These are phyloP conservation scores for Tenthredo amoena DNA, from an alignment of 2,888 invertebrate species.

Conservation along the genomic window DNA sequence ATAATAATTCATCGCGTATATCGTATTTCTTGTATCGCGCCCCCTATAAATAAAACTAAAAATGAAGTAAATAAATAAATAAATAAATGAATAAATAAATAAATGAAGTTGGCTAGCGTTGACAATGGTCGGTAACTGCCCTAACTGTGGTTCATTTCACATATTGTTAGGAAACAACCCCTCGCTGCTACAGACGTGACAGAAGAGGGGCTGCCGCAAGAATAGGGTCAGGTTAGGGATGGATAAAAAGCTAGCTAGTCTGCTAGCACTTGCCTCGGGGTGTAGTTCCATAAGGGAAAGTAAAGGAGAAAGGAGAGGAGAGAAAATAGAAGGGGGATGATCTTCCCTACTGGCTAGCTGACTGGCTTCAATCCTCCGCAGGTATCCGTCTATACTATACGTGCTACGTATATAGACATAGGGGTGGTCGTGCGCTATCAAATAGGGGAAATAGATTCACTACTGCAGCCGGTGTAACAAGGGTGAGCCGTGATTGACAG, in stretches of 20 bases:
- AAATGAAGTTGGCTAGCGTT: not conserved
- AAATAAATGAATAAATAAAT: not conserved
- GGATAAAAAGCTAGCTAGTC: conserved; percentile 61
- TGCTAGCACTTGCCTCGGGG: conserved; percentile 40
- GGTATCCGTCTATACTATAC: conserved; percentile 14
- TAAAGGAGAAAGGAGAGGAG: conserved; percentile 48
- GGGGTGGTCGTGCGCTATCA: conserved; percentile 11
- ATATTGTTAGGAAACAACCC: conserved; percentile 62
- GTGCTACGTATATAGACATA: conserved; percentile 18
- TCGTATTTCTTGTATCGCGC: not conserved
- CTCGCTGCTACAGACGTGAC: conserved; percentile 55
- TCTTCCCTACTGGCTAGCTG: not conserved
- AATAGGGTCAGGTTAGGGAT: conserved; percentile 61
- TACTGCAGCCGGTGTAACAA: conserved; percentile 36
- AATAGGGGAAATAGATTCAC: conserved; percentile 41
- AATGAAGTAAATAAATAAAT: too few species aligned
- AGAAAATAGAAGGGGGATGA: conserved; percentile 47
- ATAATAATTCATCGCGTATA: not conserved
- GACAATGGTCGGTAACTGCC: conserved; percentile 32
- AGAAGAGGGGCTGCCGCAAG: conserved; percentile 54
- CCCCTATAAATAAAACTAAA: not conserved
- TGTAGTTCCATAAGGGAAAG: conserved; percentile 29
- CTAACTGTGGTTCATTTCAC: conserved; percentile 58
- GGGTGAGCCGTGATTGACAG: conserved; percentile 40
- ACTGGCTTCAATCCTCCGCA: not conserved